Evolutionary conservation across 2,797 vertebrate genomes (phyloP), one percentile per base, ranked within the genome.

Genomic region (Enteromius mattozi): DNA sequence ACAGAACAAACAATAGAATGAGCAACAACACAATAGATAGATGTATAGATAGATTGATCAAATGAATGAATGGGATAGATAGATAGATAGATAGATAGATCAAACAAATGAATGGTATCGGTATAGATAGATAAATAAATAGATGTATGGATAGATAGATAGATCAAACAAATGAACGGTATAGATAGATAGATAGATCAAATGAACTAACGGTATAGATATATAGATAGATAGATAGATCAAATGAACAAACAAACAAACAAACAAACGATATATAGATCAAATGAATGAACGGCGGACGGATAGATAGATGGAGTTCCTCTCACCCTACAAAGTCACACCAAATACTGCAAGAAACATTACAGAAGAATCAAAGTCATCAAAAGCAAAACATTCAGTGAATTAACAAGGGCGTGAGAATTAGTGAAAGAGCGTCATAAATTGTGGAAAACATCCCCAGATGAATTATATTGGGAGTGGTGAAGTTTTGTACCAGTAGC

Each of bases 361-460:
- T 66, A 37, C 17, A 56, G 7, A 56, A 61, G 24, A 61, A 91
- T 91, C 85, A 72, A 87, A 82, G 75, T 76, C 70, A 81, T 89
- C 79, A 88, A 80, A 87, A 84, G 66, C 72, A 87, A 76, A 66
- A 82, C 69, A 86, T 87, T 86, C 76, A 85, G 59, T 87, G 81
- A 91, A 88, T 82, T 85, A 89, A 91, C 78, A 83, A 91, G 86
- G 89, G 84, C 71, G n/a, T 87, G 89, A 33, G 85, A 90, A 91
- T 93, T 90, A 89, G 63, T 16, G 87, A 81, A 87, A n/a, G 77
- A 83, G 78, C 76, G 87, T 88, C 70, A 87, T 70, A 74, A 80
- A 86, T 88, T 88, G 85, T 91, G 89, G 79, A 81, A 61, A 87
- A 85, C 51, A 80, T 89, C 65, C 88, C 84, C 54, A 54, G 51